Percentiles rank a stretch among this genome's conserved stretches.
Evolutionary conservation across 1,140 invertebrate genomes (phyloP).

Genomic region (Danaus plexippus): DNA sequence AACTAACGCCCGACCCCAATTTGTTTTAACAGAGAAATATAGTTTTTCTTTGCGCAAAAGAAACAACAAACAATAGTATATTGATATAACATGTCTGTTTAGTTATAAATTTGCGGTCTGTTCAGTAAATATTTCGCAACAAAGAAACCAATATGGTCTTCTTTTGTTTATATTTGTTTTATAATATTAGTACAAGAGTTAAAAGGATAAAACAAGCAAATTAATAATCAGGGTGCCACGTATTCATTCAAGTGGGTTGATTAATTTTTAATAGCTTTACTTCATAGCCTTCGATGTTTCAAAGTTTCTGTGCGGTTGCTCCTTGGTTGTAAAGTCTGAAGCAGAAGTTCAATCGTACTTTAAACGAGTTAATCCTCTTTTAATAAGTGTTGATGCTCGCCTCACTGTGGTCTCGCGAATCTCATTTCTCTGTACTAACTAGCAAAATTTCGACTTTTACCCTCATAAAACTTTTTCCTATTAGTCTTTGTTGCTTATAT

Average conservation of each 20-base stretch:
- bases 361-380: slow-evolving; percentile 65
- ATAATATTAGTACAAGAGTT: too few species aligned
- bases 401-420: slow-evolving; percentile 38
- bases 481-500: slow-evolving; percentile 3
- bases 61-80: too few species aligned
- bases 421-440: slow-evolving; percentile 44
- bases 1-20: slow-evolving; percentile 58
- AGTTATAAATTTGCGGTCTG: too few species aligned
- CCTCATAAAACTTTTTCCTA: slow-evolving; percentile 20
- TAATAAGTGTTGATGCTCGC: slow-evolving; percentile 64
- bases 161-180: too few species aligned
- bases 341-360: slow-evolving; percentile 60
- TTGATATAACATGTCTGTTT: too few species aligned
- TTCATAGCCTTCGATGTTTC: slow-evolving; percentile 20
- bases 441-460: slow-evolving; percentile 32
- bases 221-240: too few species aligned
- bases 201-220: too few species aligned
- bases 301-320: slow-evolving; percentile 30
- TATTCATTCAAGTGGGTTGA: slow-evolving; percentile 6
- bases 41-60: slow-evolving; percentile 37
- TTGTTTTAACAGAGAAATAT: slow-evolving; percentile 57
- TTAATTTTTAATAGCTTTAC: slow-evolving; percentile 21
- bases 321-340: slow-evolving; percentile 30
- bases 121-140: too few species aligned
- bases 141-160: too few species aligned